These are phyloP conservation scores for Mythimna vitellina DNA, from an alignment of 2,888 invertebrate genomes.

Conservation along the genomic window DNA sequence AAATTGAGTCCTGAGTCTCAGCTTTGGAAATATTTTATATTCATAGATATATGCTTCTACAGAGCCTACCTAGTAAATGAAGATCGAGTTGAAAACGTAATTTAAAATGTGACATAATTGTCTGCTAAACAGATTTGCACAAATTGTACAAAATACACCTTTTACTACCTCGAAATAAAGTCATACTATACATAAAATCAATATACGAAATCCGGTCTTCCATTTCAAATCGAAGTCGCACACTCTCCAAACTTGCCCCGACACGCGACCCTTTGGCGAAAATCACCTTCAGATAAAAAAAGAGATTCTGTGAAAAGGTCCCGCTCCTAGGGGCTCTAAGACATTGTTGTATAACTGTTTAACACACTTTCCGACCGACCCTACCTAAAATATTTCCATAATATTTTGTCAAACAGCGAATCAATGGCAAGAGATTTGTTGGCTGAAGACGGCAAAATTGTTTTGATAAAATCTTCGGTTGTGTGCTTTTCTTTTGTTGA, in stretches of 20 bases:
- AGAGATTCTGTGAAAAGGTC: slow-evolving; percentile 62
- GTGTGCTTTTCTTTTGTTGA: slow-evolving; percentile 27
- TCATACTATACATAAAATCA: not conserved
- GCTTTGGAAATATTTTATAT: too few relatives aligned
- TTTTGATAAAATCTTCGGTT: slow-evolving; percentile 45
- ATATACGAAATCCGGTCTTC: slow-evolving; percentile 13
- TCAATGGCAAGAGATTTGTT: slow-evolving; percentile 55
- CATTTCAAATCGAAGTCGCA: slow-evolving; percentile 33
- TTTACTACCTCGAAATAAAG: not conserved
- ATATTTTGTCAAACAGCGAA: slow-evolving; percentile 62
- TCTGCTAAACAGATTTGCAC: too few relatives aligned
- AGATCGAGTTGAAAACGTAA: too few relatives aligned
- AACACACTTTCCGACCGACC: slow-evolving; percentile 62
- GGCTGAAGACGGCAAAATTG: slow-evolving; percentile 46
- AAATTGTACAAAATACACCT: not conserved
- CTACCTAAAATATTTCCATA: slow-evolving; percentile 63
- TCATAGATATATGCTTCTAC: too few relatives aligned
- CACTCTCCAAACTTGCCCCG: slow-evolving; percentile 34
- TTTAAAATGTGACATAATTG: too few relatives aligned
- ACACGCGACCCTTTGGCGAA: slow-evolving; percentile 60
- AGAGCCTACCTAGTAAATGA: too few relatives aligned
- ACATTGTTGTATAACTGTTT: slow-evolving; percentile 66
- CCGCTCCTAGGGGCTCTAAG: slow-evolving; percentile 56
- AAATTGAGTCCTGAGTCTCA: too few relatives aligned
- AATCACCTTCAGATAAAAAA: slow-evolving; percentile 71